Conservation (phyloP, 1,140 invertebrate species). For the Nymphalis io region DNA sequence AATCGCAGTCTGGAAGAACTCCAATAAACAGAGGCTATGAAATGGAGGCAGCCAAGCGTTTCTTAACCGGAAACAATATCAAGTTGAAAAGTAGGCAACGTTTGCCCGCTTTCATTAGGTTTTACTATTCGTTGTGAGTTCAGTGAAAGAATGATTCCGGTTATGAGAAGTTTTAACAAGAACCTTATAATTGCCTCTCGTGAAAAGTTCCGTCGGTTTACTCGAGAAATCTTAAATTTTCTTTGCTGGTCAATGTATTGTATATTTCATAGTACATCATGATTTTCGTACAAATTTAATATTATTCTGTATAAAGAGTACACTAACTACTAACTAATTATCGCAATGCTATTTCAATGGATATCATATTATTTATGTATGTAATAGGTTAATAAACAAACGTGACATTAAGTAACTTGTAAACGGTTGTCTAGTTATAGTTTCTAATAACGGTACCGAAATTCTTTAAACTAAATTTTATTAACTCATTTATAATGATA, state of each 20-base stretch:
- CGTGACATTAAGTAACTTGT: too few relatives aligned
- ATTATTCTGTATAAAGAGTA: not conserved
- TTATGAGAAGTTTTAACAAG: constrained; percentile 30
- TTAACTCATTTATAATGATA: too few relatives aligned
- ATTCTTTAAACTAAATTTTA: too few relatives aligned
- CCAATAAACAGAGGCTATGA: constrained; percentile 43
- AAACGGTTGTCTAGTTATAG: too few relatives aligned
- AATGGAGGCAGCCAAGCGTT: constrained; percentile 30
- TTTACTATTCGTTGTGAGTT: constrained; percentile 59
- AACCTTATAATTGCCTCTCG: constrained; percentile 25
- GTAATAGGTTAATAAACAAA: too few relatives aligned
- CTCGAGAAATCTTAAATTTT: constrained; percentile 12
- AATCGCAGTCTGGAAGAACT: constrained; percentile 38
- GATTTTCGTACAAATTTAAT: not conserved
- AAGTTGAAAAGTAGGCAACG: constrained; percentile 48
- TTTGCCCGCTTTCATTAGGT: constrained; percentile 55
- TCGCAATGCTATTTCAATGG: too few relatives aligned
- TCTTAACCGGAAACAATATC: constrained; percentile 47
- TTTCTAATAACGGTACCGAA: too few relatives aligned
- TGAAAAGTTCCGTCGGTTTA: constrained; percentile 17
- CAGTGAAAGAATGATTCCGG: constrained; percentile 43
- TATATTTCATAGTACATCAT: not conserved
- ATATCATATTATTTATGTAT: too few relatives aligned
- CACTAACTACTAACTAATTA: too few relatives aligned
- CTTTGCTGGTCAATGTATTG: not conserved